These are phyloP conservation scores for Gambelia wislizenii DNA, from an alignment of 2,797 vertebrate genomes.

Conservation along the genomic window DNA sequence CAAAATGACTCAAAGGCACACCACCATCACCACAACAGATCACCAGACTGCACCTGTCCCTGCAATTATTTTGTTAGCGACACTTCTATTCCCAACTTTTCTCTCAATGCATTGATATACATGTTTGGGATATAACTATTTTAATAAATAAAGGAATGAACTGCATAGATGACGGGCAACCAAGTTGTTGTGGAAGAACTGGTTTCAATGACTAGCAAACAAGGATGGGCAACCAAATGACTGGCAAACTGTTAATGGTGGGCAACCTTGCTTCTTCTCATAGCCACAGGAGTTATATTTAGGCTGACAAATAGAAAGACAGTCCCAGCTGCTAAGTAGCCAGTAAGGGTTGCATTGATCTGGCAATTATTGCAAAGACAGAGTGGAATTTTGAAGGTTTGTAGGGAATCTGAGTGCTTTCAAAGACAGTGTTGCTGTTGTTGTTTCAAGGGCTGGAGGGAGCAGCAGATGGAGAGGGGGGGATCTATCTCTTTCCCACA, in stretches of 20 bases:
- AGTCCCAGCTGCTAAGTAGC: neutral
- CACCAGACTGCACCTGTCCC: neutral
- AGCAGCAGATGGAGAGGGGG: too few species aligned
- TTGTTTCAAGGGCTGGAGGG: neutral
- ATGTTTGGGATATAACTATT: too few species aligned
- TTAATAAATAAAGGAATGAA: too few species aligned
- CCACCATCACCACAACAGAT: too few species aligned
- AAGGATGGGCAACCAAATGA: too few species aligned
- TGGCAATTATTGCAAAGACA: conserved; percentile 34
- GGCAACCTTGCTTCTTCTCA: too few species aligned
- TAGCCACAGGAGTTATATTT: conserved; percentile 6
- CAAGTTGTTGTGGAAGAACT: too few species aligned
- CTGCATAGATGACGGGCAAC: too few species aligned
- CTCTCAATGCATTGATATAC: too few species aligned
- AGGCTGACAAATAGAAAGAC: neutral
- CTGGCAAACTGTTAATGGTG: too few species aligned
- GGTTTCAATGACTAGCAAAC: too few species aligned
- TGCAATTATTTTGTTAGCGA: neutral
- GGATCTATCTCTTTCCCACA: neutral
- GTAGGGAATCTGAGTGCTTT: neutral
- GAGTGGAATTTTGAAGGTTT: neutral
- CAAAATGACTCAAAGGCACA: too few species aligned
- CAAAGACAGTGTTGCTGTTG: neutral
- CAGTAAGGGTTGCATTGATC: conserved; percentile 24
- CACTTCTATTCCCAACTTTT: neutral